A percentile compares a stretch with the other conserved stretches of the same genome.
phyloP scores from a whole-genome alignment of 2,113 vertebrate genomes.

The Callipepla squamata region DNA sequence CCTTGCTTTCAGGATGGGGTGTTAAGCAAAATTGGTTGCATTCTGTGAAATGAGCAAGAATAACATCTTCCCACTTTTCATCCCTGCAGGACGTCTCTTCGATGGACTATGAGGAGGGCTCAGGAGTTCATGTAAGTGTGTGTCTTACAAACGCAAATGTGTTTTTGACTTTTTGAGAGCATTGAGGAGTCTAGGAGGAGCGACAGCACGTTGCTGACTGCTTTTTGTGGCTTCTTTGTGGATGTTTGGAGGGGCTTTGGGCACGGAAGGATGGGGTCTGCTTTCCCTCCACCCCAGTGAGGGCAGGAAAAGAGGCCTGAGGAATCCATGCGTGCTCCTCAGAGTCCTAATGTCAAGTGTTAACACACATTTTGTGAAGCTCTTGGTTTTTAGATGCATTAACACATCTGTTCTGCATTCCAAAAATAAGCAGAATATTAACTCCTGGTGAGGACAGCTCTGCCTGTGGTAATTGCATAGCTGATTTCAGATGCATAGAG shows the following conservation, averaged over 20 bases:
- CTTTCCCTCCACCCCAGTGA: background rate
- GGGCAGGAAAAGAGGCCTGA: fast-evolving
- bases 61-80: background rate
- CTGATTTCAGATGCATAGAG: background rate
- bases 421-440: background rate
- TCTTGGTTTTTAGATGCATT: background rate
- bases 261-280: background rate
- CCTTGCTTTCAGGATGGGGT: background rate
- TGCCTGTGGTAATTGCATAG: background rate
- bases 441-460: background rate
- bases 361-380: fast-evolving
- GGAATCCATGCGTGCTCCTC: fast-evolving
- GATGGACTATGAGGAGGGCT: background rate
- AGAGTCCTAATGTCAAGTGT: fast-evolving
- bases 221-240: background rate
- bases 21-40: background rate
- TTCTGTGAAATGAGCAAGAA: background rate
- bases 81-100: background rate
- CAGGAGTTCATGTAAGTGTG: conserved; percentile 30
- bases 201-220: fast-evolving
- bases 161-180: background rate
- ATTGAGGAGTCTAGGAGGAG: background rate
- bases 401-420: background rate
- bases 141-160: background rate
- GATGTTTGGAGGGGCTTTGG: background rate